Evolutionary conservation across 2,797 vertebrate genomes (phyloP).

Genomic region (Mycteria americana): DNA sequence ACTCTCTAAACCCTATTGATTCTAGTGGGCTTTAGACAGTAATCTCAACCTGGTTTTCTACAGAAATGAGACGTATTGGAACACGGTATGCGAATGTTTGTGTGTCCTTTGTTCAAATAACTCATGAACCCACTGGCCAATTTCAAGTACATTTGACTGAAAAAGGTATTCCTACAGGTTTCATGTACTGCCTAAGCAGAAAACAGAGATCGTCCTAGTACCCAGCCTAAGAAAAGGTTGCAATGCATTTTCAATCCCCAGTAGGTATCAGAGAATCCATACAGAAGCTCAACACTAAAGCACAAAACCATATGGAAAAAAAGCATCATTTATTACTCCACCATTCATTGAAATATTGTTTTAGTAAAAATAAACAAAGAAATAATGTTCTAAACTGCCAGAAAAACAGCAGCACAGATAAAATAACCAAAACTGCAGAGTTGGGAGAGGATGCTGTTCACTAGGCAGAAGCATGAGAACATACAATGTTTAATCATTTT

Average conservation of each 20-base stretch:
- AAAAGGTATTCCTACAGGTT: not conserved
- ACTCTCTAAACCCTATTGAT: not conserved
- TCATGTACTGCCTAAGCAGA: not conserved
- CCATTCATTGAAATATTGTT: not conserved
- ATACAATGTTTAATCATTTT: not conserved
- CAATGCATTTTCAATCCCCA: not conserved
- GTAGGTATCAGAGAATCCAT: not conserved
- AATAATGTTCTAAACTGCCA: not conserved
- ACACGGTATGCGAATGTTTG: not conserved
- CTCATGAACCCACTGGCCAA: not conserved
- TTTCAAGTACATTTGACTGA: not conserved
- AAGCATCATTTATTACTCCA: not conserved
- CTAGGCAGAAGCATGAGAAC: not conserved
- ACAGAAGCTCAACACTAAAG: not conserved
- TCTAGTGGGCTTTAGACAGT: not conserved
- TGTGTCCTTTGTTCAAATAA: not conserved
- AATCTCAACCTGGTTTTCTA: not conserved
- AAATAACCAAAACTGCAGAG: not conserved
- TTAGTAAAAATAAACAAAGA: not conserved
- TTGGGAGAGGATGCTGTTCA: not conserved
- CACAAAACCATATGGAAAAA: not conserved
- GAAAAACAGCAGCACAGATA: not conserved
- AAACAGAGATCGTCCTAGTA: not conserved
- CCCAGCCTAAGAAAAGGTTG: not conserved
- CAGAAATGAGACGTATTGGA: not conserved